Conservation (phyloP, 2,888 invertebrate species). For the Tethea ocularis region DNA sequence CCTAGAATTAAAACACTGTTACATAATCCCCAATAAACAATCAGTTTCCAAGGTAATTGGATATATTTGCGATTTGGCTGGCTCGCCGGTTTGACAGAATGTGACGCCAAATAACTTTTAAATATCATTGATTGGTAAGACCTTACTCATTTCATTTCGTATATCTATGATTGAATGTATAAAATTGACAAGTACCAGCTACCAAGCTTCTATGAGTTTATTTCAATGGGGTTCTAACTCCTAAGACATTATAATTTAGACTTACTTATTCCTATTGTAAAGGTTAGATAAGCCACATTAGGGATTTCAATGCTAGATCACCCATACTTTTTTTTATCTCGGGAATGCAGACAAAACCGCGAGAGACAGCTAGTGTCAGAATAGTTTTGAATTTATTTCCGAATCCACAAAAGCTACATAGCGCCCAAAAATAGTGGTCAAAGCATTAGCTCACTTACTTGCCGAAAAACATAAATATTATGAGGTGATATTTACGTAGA, state of each 20-base stretch:
- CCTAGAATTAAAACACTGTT: neutral
- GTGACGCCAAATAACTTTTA: slow-evolving; percentile 1
- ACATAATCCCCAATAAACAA: slow-evolving; percentile 28
- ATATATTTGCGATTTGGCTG: slow-evolving; percentile 42
- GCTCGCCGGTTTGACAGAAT: slow-evolving; percentile 28
- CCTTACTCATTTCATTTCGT: neutral
- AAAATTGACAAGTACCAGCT: too few species aligned
- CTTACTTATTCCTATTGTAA: too few species aligned
- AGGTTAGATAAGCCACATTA: too few species aligned
- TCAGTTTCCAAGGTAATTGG: slow-evolving; percentile 38
- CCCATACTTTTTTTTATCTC: neutral
- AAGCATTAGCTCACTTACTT: neutral
- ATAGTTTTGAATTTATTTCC: too few species aligned
- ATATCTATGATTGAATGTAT: neutral
- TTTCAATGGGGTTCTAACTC: too few species aligned
- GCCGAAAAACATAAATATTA: neutral
- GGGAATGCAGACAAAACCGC: neutral
- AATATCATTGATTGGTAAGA: neutral
- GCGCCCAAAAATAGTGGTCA: neutral
- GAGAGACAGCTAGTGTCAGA: neutral
- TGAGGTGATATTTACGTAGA: neutral
- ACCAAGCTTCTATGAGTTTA: too few species aligned
- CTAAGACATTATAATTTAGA: too few species aligned
- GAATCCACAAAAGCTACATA: too few species aligned
- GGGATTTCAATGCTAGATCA: too few species aligned